phyloP scores from a whole-genome alignment of 1,140 invertebrate species.

The Drosophila rhopaloa region DNA sequence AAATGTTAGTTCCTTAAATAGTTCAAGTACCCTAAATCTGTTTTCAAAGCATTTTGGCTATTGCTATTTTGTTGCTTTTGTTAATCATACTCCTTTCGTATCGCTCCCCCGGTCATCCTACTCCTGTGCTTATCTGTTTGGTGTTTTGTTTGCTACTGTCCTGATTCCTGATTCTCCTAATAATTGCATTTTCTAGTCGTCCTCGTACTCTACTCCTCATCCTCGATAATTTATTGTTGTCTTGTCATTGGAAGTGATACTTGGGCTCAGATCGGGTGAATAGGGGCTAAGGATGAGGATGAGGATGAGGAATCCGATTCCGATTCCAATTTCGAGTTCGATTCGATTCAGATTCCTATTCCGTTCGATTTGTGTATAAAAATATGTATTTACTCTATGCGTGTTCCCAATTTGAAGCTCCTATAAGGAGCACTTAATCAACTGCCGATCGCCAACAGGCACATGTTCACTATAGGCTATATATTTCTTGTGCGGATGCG shows the following conservation, averaged over 20 bases:
- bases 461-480: conserved; percentile 31
- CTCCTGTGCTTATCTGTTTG: conserved; percentile 15
- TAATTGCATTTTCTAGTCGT: conserved; percentile 4
- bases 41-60: conserved; percentile 59
- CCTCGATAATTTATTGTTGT: conserved; percentile 29
- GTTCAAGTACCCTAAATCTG: conserved; percentile 40
- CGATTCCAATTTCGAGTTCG: conserved; percentile 2
- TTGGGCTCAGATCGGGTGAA: background rate
- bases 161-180: conserved; percentile 31
- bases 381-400: conserved; percentile 56
- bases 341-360: conserved; percentile 9
- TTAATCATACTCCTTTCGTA: conserved; percentile 33
- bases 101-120: conserved; percentile 4
- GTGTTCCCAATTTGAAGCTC: conserved; percentile 72
- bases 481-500: conserved; percentile 32
- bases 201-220: background rate
- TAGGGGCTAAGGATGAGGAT: no score
- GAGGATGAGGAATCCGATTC: conserved; percentile 2
- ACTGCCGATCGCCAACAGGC: conserved; percentile 46
- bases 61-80: conserved; percentile 56
- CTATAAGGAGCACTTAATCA: conserved; percentile 71
- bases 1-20: conserved; percentile 27
- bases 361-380: conserved; percentile 51
- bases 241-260: conserved; percentile 43
- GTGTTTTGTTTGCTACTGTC: conserved; percentile 34